Evolutionary conservation across 1,140 invertebrate genomes (phyloP).

Genomic region (Antheraea pernyi): DNA sequence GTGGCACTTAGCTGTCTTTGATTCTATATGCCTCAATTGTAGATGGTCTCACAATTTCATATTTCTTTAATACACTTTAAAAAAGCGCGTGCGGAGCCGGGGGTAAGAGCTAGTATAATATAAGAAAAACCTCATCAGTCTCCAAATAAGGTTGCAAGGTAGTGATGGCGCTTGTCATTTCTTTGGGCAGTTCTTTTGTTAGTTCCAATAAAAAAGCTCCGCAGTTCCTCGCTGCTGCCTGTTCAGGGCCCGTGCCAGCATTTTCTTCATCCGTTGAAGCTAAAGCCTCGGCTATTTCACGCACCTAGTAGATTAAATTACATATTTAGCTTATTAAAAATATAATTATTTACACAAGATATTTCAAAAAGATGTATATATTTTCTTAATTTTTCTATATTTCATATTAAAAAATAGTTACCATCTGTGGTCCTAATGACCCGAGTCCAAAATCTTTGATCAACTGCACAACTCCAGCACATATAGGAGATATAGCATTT

Average conservation of each 20-base stretch:
- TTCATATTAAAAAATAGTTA: conserved; percentile 24
- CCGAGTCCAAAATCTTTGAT: conserved; percentile 82
- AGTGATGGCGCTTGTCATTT: conserved; percentile 81
- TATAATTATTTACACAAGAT: no score
- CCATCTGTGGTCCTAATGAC: conserved; percentile 84
- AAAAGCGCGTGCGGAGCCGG: no score
- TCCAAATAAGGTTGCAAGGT: conserved; percentile 69
- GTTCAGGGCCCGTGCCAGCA: conserved; percentile 78
- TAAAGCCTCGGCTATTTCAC: conserved; percentile 84
- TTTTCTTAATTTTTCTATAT: background rate
- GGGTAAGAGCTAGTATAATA: conserved; percentile 18
- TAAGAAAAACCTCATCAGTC: conserved; percentile 67
- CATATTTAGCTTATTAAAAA: no score
- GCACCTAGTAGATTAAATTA: conserved; percentile 58
- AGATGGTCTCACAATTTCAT: no score
- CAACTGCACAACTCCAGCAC: conserved; percentile 83
- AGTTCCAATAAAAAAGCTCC: conserved; percentile 86
- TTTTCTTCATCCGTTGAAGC: conserved; percentile 75
- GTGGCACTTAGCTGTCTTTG: no score
- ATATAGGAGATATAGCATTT: conserved; percentile 83
- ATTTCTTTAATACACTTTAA: no score
- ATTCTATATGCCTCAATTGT: no score
- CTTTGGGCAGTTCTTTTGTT: conserved; percentile 81
- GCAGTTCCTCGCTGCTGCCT: conserved; percentile 82
- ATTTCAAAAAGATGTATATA: background rate